These are phyloP conservation scores for Listronotus oregonensis DNA, from an alignment of 1,140 invertebrate genomes.

Conservation along the genomic window DNA sequence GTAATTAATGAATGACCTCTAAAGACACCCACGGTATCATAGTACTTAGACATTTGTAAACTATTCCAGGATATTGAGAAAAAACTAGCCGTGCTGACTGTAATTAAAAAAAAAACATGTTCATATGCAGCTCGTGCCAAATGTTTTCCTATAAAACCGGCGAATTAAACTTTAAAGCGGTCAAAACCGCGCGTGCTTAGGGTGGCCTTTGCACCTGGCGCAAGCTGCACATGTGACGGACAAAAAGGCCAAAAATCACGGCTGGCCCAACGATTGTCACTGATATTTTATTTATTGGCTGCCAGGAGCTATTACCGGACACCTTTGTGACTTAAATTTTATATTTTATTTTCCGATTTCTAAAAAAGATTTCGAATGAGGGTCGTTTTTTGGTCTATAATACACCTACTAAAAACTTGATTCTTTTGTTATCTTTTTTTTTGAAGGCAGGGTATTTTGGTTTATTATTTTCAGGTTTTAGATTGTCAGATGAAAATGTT, in stretches of 20 bases:
- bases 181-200: constrained; percentile 25
- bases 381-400: constrained; percentile 22
- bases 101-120: no score
- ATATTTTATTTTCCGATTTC: constrained; percentile 13
- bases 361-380: constrained; percentile 12
- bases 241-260: constrained; percentile 44
- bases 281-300: constrained; percentile 54
- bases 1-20: no score
- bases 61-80: no score
- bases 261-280: constrained; percentile 46
- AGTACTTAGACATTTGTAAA: no score
- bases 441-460: no score
- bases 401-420: constrained; percentile 15
- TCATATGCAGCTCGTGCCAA: no score
- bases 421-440: not conserved
- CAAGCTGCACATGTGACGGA: constrained; percentile 44
- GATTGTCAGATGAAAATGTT: no score
- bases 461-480: no score
- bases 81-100: no score
- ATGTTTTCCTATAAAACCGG: not conserved
- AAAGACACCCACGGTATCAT: no score
- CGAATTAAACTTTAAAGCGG: constrained; percentile 3
- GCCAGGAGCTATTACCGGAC: constrained; percentile 35
- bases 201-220: constrained; percentile 38
- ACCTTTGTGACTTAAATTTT: constrained; percentile 18